Conservation (phyloP, 53 echinoderm and acorn worm genomes). For the Apostichopus leukothele region DNA sequence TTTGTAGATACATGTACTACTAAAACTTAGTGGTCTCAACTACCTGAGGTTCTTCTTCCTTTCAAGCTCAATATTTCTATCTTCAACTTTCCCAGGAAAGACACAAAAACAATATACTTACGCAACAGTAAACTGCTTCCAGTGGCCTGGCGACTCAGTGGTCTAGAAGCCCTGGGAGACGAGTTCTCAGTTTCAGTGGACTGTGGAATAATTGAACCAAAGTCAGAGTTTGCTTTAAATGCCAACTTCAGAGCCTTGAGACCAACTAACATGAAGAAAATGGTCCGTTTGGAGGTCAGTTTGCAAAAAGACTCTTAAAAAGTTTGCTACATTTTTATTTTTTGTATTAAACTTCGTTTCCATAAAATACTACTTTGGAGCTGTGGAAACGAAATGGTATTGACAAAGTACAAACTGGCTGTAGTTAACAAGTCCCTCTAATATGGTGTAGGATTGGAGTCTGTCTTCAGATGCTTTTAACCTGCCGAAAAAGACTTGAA, state of each 20-base stretch:
- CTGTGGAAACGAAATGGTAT: too few relatives aligned
- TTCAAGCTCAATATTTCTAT: neutral
- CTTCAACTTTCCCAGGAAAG: conserved; percentile 68
- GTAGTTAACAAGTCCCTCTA: too few relatives aligned
- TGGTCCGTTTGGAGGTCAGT: conserved; percentile 88
- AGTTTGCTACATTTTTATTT: too few relatives aligned
- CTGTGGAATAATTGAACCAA: conserved; percentile 89
- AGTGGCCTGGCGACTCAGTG: conserved; percentile 90
- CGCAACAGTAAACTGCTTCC: conserved; percentile 96
- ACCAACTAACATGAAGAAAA: conserved; percentile 95
- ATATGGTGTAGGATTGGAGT: too few relatives aligned
- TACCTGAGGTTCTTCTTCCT: neutral
- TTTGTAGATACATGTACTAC: too few relatives aligned
- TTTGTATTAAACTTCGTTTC: too few relatives aligned
- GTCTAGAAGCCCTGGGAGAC: conserved; percentile 96
- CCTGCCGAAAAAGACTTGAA: too few relatives aligned
- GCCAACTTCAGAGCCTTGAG: conserved; percentile 98
- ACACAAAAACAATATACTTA: conserved; percentile 97
- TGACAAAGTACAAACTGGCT: too few relatives aligned
- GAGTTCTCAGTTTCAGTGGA: conserved; percentile 95
- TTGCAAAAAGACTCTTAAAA: neutral
- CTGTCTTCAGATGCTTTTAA: too few relatives aligned
- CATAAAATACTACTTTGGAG: too few relatives aligned
- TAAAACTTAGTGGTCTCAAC: neutral
- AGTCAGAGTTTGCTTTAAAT: conserved; percentile 98